These are phyloP conservation scores for Meliscaeva auricollis DNA, from an alignment of 2,888 invertebrate species.

Conservation along the genomic window DNA sequence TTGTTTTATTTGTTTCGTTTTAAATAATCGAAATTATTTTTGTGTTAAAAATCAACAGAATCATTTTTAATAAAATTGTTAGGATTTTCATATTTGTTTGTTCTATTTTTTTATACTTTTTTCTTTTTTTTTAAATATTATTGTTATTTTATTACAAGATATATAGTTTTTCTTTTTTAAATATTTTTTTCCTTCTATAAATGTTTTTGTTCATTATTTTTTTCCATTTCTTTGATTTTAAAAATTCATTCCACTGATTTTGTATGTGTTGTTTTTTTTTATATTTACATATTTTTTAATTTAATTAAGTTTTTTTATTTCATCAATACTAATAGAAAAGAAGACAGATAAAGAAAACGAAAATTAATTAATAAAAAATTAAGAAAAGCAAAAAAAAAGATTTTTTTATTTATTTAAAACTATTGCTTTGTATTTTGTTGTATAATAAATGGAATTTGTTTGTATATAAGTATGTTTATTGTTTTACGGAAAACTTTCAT, in stretches of 20 bases:
- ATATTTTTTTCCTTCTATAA: slow-evolving; percentile 52
- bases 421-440: slow-evolving; percentile 68
- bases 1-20: slow-evolving; percentile 66
- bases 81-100: slow-evolving; percentile 71
- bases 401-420: slow-evolving; percentile 48
- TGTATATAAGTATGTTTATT: slow-evolving; percentile 48
- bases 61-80: slow-evolving; percentile 76
- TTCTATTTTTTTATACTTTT: slow-evolving; percentile 64
- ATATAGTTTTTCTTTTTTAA: slow-evolving; percentile 57
- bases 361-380: slow-evolving; percentile 44
- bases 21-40: slow-evolving; percentile 77
- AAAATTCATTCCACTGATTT: slow-evolving; percentile 54
- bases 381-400: slow-evolving; percentile 43
- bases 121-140: slow-evolving; percentile 56
- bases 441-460: slow-evolving; percentile 67
- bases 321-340: slow-evolving; percentile 25
- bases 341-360: slow-evolving; percentile 22
- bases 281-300: slow-evolving; percentile 59
- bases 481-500: slow-evolving; percentile 45
- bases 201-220: slow-evolving; percentile 52
- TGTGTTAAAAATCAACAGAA: slow-evolving; percentile 78
- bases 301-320: slow-evolving; percentile 40
- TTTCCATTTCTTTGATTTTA: slow-evolving; percentile 45
- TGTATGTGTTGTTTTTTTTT: slow-evolving; percentile 23
- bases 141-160: slow-evolving; percentile 71